phyloP scores from a whole-genome alignment of 2,888 invertebrate species.

The Hyppa rectilinea region DNA sequence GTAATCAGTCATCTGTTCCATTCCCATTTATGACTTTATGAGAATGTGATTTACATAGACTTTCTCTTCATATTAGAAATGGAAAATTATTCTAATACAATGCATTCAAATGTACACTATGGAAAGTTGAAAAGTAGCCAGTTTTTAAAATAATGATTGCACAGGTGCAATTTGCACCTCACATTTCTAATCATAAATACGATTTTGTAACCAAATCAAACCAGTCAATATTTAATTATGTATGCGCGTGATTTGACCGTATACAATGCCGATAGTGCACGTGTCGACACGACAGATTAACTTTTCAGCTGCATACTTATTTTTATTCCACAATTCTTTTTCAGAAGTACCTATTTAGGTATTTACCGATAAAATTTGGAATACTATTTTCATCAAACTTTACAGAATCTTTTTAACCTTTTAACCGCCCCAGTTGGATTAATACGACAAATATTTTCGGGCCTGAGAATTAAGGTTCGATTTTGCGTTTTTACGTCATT shows the following conservation, averaged over 20 bases:
- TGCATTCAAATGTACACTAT: background rate
- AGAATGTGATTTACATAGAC: background rate
- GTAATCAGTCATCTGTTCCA: constrained; percentile 7
- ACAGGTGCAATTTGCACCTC: too few relatives aligned
- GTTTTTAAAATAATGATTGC: background rate
- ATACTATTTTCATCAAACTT: background rate
- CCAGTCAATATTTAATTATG: constrained; percentile 11
- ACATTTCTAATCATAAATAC: background rate
- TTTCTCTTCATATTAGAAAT: constrained; percentile 3
- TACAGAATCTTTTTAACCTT: background rate
- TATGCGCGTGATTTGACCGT: background rate
- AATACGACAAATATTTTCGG: too few relatives aligned
- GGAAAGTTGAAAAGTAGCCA: background rate
- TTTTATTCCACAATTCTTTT: background rate
- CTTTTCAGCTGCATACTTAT: background rate
- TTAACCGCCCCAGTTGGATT: too few relatives aligned
- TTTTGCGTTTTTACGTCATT: too few relatives aligned
- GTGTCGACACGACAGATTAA: background rate
- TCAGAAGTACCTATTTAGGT: background rate
- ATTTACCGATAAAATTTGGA: background rate
- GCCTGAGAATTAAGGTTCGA: too few relatives aligned
- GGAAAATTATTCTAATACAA: background rate
- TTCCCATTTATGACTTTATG: constrained; percentile 6
- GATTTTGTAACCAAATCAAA: constrained; percentile 10
- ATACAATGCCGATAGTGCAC: background rate